Evolutionary conservation across 2,797 vertebrate species (phyloP).

Genomic region (Lithobates pipiens): DNA sequence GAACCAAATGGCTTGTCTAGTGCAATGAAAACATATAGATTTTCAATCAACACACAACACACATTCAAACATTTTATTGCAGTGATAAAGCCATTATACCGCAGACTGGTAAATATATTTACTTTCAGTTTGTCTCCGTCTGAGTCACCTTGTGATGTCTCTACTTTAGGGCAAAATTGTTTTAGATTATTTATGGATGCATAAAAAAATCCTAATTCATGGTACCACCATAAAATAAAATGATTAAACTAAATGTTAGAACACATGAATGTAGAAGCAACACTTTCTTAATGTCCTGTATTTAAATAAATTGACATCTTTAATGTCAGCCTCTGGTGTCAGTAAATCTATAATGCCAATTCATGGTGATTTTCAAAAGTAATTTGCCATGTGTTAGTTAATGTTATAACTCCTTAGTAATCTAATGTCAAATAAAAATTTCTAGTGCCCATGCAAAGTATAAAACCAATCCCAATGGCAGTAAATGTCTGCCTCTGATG

Average conservation of each 20-base stretch:
- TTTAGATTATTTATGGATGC: slow-evolving; percentile 43
- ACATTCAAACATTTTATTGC: slow-evolving; percentile 52
- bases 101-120: slow-evolving; percentile 57
- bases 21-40: slow-evolving; percentile 55
- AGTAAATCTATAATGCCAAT: too few species aligned
- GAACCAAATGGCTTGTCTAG: slow-evolving; percentile 37
- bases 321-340: too few species aligned
- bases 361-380: too few species aligned
- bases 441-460: too few species aligned
- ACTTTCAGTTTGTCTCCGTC: slow-evolving; percentile 45
- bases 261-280: too few species aligned
- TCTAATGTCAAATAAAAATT: too few species aligned
- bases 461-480: too few species aligned
- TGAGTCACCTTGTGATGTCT: slow-evolving; percentile 52
- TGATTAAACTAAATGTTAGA: background rate
- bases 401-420: too few species aligned
- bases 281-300: background rate
- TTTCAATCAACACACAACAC: slow-evolving; percentile 50
- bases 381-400: too few species aligned
- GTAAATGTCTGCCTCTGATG: too few species aligned
- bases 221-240: slow-evolving; percentile 22
- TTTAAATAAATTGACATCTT: too few species aligned
- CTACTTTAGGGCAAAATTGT: slow-evolving; percentile 29
- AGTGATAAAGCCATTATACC: slow-evolving; percentile 51
- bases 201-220: slow-evolving; percentile 41